Evolutionary conservation across 2,888 invertebrate species (phyloP).

Genomic region (Acleris cristana): DNA sequence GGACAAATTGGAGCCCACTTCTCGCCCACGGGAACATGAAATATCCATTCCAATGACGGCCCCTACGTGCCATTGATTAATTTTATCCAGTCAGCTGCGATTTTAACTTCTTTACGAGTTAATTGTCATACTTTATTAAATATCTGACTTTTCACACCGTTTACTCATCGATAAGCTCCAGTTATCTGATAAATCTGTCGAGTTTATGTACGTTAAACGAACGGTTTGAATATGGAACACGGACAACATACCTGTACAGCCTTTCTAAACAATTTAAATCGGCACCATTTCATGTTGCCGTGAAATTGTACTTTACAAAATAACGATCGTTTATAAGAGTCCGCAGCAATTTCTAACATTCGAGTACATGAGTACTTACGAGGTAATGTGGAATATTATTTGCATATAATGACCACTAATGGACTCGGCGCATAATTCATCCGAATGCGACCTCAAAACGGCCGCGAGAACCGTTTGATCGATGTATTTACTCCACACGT

Average conservation of each 20-base stretch:
- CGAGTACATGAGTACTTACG: conserved; percentile 43
- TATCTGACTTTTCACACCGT: conserved; percentile 51
- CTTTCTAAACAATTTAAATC: conserved; percentile 23
- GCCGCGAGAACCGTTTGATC: conserved; percentile 71
- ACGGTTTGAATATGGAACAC: too few relatives aligned
- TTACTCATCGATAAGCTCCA: conserved; percentile 40
- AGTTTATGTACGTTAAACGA: not conserved
- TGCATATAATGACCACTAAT: conserved; percentile 83
- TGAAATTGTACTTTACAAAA: conserved; percentile 30
- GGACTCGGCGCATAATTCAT: conserved; percentile 71
- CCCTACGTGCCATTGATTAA: conserved; percentile 73
- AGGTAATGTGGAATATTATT: conserved; percentile 73
- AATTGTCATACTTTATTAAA: conserved; percentile 72
- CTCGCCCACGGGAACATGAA: conserved; percentile 79
- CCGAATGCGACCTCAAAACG: conserved; percentile 73
- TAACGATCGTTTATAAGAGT: conserved; percentile 28
- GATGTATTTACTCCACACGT: conserved; percentile 44
- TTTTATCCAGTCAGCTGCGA: conserved; percentile 76
- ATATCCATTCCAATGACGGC: conserved; percentile 76
- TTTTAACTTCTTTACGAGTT: conserved; percentile 72
- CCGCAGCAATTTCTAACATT: conserved; percentile 40
- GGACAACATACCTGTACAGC: not conserved
- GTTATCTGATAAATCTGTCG: conserved; percentile 11
- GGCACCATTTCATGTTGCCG: conserved; percentile 12
- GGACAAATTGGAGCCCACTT: conserved; percentile 79